Conservation (phyloP, 2,113 vertebrate species). For the Circaetus cinerascens region DNA sequence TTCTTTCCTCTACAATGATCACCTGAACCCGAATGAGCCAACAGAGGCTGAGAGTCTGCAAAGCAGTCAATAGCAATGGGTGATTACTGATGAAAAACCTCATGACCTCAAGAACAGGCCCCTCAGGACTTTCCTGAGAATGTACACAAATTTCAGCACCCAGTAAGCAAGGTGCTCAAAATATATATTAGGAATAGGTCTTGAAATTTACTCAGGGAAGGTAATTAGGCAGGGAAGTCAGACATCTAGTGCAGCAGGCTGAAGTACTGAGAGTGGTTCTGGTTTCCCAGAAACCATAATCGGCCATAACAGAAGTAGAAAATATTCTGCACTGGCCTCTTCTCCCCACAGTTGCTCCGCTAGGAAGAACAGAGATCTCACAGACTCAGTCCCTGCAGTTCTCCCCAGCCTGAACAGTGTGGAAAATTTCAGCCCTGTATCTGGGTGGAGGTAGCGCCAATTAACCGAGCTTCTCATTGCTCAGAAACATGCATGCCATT, state of each 20-base stretch:
- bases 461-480: not conserved
- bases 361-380: not conserved
- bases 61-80: not conserved
- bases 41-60: not conserved
- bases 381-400: not conserved
- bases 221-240: not conserved
- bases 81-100: not conserved
- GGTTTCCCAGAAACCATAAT: not conserved
- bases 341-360: not conserved
- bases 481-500: not conserved
- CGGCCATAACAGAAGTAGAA: accelerated
- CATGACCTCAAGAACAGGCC: not conserved
- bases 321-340: not conserved
- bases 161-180: not conserved
- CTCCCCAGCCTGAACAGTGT: not conserved
- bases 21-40: not conserved
- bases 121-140: not conserved
- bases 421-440: not conserved
- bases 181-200: not conserved
- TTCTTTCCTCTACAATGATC: conserved; percentile 19
- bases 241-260: not conserved
- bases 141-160: not conserved
- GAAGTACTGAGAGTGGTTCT: not conserved
- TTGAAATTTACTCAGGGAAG: not conserved
- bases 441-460: not conserved